Conservation (phyloP, 2,113 vertebrate species). For the Vidua chalybeata region DNA sequence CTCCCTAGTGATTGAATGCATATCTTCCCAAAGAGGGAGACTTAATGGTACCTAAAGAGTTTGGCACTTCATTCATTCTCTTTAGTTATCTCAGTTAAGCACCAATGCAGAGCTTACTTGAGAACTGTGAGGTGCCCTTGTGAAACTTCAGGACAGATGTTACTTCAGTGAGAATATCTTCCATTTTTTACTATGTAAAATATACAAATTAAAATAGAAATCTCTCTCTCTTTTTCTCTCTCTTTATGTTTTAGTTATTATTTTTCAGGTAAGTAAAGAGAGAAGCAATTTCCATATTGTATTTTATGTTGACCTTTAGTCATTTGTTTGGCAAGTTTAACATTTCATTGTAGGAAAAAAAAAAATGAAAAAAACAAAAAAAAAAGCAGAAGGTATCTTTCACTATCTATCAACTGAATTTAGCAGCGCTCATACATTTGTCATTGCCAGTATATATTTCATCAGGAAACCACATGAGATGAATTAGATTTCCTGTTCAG, state of each 20-base stretch:
- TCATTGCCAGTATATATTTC: conserved; percentile 35
- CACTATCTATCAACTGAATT: conserved; percentile 12
- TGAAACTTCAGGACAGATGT: not conserved
- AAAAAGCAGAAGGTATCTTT: not conserved
- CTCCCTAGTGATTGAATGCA: not conserved
- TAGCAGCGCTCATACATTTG: conserved; percentile 12
- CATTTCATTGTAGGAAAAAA: not conserved
- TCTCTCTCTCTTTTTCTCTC: not conserved
- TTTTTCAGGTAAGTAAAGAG: not conserved
- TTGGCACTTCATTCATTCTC: not conserved
- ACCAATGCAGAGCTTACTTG: not conserved
- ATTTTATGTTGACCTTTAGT: not conserved
- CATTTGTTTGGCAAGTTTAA: not conserved
- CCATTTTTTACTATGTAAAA: not conserved
- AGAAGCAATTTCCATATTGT: not conserved
- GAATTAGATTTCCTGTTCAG: conserved; percentile 67
- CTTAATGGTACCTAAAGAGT: not conserved
- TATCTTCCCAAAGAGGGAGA: not conserved
- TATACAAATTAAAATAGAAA: not conserved
- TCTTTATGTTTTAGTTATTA: not conserved
- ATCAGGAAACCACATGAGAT: conserved; percentile 62
- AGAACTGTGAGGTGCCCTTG: not conserved
- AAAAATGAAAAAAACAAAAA: not conserved
- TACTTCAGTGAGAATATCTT: not conserved
- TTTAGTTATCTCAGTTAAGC: not conserved